A percentile compares a stretch with the other conserved stretches of the same genome.
Conservation (phyloP, 2,888 invertebrate species). For the Tridacna gigas region DNA sequence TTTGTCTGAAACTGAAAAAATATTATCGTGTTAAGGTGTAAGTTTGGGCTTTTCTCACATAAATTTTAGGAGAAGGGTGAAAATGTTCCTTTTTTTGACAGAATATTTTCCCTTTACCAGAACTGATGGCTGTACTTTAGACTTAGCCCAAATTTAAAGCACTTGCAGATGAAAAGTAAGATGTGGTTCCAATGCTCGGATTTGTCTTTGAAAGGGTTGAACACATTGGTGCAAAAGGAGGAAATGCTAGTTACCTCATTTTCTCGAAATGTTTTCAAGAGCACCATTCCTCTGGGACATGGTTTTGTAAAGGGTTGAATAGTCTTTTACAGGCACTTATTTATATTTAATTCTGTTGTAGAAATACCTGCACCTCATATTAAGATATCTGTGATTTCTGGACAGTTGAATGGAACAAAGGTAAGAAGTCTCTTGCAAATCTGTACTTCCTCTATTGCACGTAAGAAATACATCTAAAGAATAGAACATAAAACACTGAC, state of each 20-base stretch:
- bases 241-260: neutral
- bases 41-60: too few species aligned
- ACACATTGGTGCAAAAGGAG: neutral
- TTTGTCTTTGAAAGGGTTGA: neutral
- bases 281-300: neutral
- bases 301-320: neutral
- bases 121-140: neutral
- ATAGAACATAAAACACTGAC: too few species aligned
- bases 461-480: too few species aligned
- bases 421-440: neutral
- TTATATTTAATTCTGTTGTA: neutral
- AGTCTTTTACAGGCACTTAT: neutral
- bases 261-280: neutral
- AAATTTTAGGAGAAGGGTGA: neutral
- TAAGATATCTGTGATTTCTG: neutral
- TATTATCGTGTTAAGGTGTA: too few species aligned
- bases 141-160: neutral
- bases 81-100: neutral
- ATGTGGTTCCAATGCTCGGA: neutral
- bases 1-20: too few species aligned
- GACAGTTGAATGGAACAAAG: constrained; percentile 4
- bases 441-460: neutral
- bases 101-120: neutral
- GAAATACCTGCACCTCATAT: neutral
- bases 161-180: neutral